Evolutionary conservation across 2,888 invertebrate genomes (phyloP).

Genomic region (Polydrusus tereticollis): DNA sequence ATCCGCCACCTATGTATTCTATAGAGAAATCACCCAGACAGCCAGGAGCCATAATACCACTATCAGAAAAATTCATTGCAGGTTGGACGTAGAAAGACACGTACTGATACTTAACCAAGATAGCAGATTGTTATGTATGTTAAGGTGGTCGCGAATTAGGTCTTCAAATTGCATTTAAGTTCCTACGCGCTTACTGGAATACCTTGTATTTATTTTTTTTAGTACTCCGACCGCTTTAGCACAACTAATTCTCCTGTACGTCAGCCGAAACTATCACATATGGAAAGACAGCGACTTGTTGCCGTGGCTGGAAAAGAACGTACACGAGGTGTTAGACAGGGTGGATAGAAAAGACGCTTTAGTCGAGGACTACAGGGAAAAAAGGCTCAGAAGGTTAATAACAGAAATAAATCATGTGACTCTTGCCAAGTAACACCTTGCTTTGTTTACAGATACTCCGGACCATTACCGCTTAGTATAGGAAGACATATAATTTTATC

Average conservation of each 20-base stretch:
- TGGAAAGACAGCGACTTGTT: slow-evolving; percentile 85
- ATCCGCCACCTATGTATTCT: too few relatives aligned
- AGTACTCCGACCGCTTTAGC: slow-evolving; percentile 76
- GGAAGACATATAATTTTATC: slow-evolving; percentile 79
- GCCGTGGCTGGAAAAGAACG: slow-evolving; percentile 83
- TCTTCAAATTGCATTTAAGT: too few relatives aligned
- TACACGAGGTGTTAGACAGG: slow-evolving; percentile 74
- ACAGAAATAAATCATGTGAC: background rate
- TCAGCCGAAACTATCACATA: slow-evolving; percentile 79
- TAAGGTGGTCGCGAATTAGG: too few relatives aligned
- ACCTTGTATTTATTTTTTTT: slow-evolving; percentile 57
- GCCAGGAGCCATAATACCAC: too few relatives aligned
- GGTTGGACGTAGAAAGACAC: too few relatives aligned
- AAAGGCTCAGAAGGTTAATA: slow-evolving; percentile 72
- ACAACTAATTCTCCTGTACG: slow-evolving; percentile 80
- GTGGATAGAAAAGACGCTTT: slow-evolving; percentile 75
- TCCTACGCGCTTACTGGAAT: background rate
- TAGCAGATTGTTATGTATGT: too few relatives aligned
- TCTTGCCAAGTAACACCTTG: too few relatives aligned
- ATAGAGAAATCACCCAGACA: too few relatives aligned
- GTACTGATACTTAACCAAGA: too few relatives aligned
- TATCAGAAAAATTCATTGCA: too few relatives aligned
- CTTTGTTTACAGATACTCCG: slow-evolving; percentile 55
- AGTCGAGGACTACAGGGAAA: slow-evolving; percentile 73
- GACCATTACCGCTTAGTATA: slow-evolving; percentile 74